phyloP scores from a whole-genome alignment of 2,113 vertebrate genomes.

The Coptodon rendalli region DNA sequence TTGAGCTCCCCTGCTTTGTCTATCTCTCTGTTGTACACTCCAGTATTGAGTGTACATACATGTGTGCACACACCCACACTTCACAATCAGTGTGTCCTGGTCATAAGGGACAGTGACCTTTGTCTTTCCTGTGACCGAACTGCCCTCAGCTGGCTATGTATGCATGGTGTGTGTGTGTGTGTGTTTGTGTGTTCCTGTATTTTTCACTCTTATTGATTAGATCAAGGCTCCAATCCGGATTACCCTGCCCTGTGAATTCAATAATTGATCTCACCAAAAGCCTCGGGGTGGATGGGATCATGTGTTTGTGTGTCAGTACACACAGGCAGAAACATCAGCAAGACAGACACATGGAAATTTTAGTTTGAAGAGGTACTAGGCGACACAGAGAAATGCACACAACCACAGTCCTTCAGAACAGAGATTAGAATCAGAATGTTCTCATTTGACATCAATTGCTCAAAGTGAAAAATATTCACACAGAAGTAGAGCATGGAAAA shows the following conservation, averaged over 20 bases:
- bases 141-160: not conserved
- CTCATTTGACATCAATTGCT: conserved; percentile 31
- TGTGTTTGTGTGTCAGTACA: not conserved
- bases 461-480: not conserved
- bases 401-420: not conserved
- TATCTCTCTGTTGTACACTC: not conserved
- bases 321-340: not conserved
- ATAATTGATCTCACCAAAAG: conserved; percentile 32
- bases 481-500: not conserved
- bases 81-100: not conserved
- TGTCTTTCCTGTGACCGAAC: not conserved
- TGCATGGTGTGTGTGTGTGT: not conserved
- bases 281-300: conserved; percentile 1
- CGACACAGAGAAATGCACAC: not conserved
- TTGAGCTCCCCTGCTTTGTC: not conserved
- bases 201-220: conserved; percentile 39
- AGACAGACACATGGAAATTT: not conserved
- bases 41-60: not conserved
- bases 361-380: not conserved
- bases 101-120: conserved; percentile 14
- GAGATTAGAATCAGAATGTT: conserved; percentile 5
- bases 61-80: not conserved
- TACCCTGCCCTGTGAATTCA: conserved; percentile 37
- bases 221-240: conserved; percentile 41
- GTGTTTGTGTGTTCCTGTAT: not conserved